phyloP scores from a whole-genome alignment of 2,888 invertebrate genomes.

The Heliconius erato region DNA sequence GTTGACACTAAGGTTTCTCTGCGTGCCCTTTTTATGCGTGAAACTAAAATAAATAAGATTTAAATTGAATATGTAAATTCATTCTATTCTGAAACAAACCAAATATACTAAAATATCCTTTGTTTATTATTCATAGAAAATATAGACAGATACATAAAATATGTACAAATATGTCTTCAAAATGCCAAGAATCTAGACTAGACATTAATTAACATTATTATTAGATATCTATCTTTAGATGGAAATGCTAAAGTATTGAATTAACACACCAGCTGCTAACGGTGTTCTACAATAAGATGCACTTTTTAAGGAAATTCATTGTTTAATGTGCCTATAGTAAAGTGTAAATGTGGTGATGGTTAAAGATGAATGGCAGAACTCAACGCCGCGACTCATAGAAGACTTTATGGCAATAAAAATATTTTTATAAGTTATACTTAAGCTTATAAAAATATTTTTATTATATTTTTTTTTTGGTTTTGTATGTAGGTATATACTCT shows the following conservation, averaged over 20 bases:
- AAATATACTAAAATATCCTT: background rate
- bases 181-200: conserved; percentile 32
- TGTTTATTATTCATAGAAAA: background rate
- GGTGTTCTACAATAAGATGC: background rate
- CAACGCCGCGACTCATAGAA: too few relatives aligned
- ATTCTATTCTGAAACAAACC: background rate
- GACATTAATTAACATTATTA: conserved; percentile 20
- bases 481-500: too few relatives aligned
- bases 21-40: too few relatives aligned
- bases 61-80: background rate
- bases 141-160: background rate
- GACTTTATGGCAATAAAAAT: too few relatives aligned
- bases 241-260: conserved; percentile 1
- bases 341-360: too few relatives aligned
- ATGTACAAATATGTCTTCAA: background rate
- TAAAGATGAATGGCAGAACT: too few relatives aligned
- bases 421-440: too few relatives aligned
- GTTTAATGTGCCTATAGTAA: too few relatives aligned
- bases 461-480: too few relatives aligned
- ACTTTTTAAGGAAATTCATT: background rate
- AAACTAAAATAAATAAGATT: too few relatives aligned
- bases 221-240: conserved; percentile 1
- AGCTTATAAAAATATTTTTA: too few relatives aligned
- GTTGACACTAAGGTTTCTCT: too few relatives aligned
- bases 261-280: background rate